Conservation (phyloP, 1,140 invertebrate genomes). For the Anoplophora glabripennis region DNA sequence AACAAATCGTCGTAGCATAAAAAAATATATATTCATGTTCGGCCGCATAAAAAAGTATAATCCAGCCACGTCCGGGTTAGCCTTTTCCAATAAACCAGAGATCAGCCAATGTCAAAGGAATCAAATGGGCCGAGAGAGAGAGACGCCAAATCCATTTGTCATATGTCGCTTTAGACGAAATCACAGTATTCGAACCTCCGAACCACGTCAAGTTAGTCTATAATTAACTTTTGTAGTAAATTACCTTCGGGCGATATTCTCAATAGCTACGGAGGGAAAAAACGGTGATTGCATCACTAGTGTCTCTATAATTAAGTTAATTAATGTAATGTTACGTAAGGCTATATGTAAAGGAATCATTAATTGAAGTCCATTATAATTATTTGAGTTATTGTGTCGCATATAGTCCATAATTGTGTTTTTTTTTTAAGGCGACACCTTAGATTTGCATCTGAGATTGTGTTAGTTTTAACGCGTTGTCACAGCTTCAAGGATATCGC, state of each 20-base stretch:
- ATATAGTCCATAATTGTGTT: background rate
- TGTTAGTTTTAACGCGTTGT: constrained; percentile 4
- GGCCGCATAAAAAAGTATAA: constrained; percentile 14
- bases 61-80: constrained; percentile 25
- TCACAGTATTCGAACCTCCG: constrained; percentile 31
- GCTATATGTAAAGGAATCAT: constrained; percentile 19
- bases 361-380: constrained; percentile 13
- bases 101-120: constrained; percentile 32
- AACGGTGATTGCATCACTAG: constrained; percentile 33
- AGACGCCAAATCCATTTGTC: constrained; percentile 31
- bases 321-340: constrained; percentile 35
- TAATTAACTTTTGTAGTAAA: constrained; percentile 36
- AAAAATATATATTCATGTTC: no score
- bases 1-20: no score
- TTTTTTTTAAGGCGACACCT: background rate
- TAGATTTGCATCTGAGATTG: background rate
- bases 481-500: constrained; percentile 5
- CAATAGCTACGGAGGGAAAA: constrained; percentile 30
- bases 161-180: constrained; percentile 36
- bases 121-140: constrained; percentile 24
- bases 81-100: constrained; percentile 25
- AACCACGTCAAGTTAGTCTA: constrained; percentile 25
- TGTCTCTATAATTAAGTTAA: constrained; percentile 37
- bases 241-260: constrained; percentile 28
- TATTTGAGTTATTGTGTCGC: constrained; percentile 7